Base-by-base conservation (phyloP, 2,888 invertebrate genomes). In the Scelioninae gen. 2 region DNA sequence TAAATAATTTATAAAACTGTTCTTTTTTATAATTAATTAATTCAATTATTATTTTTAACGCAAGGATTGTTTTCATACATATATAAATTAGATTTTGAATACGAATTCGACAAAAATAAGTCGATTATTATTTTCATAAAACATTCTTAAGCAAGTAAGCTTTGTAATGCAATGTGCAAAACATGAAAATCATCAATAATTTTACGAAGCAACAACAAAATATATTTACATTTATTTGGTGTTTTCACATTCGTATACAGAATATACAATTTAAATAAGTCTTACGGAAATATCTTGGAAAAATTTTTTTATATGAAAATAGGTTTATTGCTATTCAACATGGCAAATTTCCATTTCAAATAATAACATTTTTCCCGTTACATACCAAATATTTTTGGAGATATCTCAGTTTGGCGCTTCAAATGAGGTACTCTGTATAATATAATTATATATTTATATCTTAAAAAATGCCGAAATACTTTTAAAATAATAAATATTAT, bases 21-120 rank as follows among this genome's bases (percentile, higher is more conserved):
- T 11, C 4, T 31, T 5, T 5, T 10, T 9, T 9, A 31, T 31
- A 31, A 31, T 31, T n/a, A n/a, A n/a, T 31, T 31, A 31, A 31
- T 10, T 35, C 13, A 35, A 35, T 11, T 35, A 6, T 9, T 16
- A 39, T 16, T 39, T 39, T 9, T 16, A 41, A 57, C 22, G 37
- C 37, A 33, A 19, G 13, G 28, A 28, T 5, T 11, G 2, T 31
- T 2, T 39, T 53, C 33, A 19, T 15, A 31, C 22, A 16, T n/a
- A 18, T n/a, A 19, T 31, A n/a, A 39, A 11, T 10, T 43, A 41
- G 2, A 1, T 43, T 55, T 55, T 45, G 60, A 60, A 7, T 60
- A 60, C 60, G 60, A 60, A 60, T 60, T 60, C 55, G 55, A 60
- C 60, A 60, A 60, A 60, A 60, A 46, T 13, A 13, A 7, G 13